These are phyloP conservation scores for Phaethon lepturus DNA, from an alignment of 2,113 vertebrate species.

Conservation along the genomic window DNA sequence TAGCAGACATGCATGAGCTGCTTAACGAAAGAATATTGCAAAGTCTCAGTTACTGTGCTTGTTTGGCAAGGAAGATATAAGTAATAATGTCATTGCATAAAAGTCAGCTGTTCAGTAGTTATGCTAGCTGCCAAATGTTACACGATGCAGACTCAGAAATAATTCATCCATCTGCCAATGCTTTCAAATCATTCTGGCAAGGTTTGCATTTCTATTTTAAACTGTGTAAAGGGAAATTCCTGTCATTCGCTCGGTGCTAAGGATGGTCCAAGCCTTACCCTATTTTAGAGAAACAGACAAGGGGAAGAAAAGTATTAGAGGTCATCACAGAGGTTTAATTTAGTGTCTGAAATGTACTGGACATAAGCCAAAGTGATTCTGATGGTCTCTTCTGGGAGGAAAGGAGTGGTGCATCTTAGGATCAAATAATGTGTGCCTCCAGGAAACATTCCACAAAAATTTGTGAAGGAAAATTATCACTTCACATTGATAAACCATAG, in stretches of 20 bases:
- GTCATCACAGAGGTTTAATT: background rate
- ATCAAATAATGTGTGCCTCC: background rate
- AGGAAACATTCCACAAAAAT: background rate
- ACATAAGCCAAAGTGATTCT: background rate
- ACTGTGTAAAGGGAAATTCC: constrained; percentile 52
- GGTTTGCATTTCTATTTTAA: constrained; percentile 70
- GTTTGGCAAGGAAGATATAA: constrained; percentile 56
- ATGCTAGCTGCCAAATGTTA: constrained; percentile 67
- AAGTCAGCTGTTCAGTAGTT: constrained; percentile 78
- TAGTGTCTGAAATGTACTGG: background rate
- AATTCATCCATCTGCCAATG: constrained; percentile 71
- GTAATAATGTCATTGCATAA: constrained; percentile 72
- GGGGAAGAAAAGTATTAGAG: background rate
- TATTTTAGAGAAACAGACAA: background rate
- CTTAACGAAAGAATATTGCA: constrained; percentile 55
- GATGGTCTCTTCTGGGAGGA: background rate
- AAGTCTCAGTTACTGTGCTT: constrained; percentile 13
- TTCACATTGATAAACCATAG: background rate
- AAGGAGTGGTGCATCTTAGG: background rate
- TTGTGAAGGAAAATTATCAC: background rate
- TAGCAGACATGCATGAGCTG: constrained; percentile 29
- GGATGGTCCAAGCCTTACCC: constrained; percentile 9
- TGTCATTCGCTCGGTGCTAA: constrained; percentile 26
- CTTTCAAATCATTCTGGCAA: constrained; percentile 65
- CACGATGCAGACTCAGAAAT: constrained; percentile 70